phyloP scores from a whole-genome alignment of 2,113 vertebrate genomes.

The Sardina pilchardus region DNA sequence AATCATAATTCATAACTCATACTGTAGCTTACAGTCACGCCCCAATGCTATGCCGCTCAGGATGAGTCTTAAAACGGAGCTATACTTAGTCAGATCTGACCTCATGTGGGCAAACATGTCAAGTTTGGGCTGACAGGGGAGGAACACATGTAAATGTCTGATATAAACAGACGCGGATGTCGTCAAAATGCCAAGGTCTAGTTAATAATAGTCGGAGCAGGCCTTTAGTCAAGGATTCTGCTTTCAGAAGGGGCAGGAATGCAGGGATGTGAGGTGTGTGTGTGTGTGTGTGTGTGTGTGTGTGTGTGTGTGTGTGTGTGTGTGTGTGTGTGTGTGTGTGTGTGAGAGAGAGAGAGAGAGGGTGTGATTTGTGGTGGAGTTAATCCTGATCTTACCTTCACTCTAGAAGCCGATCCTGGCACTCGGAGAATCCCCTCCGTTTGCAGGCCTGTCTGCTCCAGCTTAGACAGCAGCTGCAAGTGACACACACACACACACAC shows the following conservation, averaged over 20 bases:
- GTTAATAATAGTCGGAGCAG: background rate
- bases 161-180: background rate
- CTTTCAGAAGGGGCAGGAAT: background rate
- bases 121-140: background rate
- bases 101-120: background rate
- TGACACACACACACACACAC: background rate
- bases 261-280: background rate
- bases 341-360: no score
- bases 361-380: background rate
- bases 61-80: background rate
- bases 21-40: background rate
- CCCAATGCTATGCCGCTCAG: background rate
- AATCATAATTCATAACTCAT: background rate
- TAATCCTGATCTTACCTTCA: constrained; percentile 79
- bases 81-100: background rate
- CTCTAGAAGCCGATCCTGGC: constrained; percentile 88
- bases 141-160: background rate
- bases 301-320: constrained; percentile 26
- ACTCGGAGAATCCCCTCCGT: constrained; percentile 94
- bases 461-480: constrained; percentile 82
- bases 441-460: constrained; percentile 89
- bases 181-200: constrained; percentile 10
- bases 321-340: constrained; percentile 15
- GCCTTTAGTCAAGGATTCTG: background rate
- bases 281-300: constrained; percentile 27